Evolutionary conservation across 2,888 invertebrate genomes (phyloP), one percentile per base, ranked within the genome.

Genomic region (Sturmia bella): DNA sequence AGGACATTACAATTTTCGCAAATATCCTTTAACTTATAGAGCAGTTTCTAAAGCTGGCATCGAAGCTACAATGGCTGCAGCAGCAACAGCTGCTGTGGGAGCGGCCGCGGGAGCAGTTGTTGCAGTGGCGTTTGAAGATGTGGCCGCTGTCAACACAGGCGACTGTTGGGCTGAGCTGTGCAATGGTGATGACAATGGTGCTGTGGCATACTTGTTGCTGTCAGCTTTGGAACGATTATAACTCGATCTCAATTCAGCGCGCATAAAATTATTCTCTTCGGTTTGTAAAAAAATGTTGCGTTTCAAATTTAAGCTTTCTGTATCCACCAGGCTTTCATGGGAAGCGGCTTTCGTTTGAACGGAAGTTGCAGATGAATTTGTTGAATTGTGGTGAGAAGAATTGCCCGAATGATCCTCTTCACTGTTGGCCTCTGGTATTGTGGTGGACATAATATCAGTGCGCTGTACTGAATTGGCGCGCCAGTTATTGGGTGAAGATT

Each of bases 371-470:
- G 52, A 41, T 24, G 59, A 61, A 86, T 92, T 91, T 84, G 92
- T 91, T 80, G 92, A 93, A 57, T 93, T 93, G 37, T 92, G 92
- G 37, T 81, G 76, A n/a, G 84, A 85, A 17, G 93, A 93, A 1
- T 93, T 93, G 85, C 92, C 94, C 85, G 96, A 95, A 41, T 87
- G 89, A 87, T 96, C 96, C 87, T 94, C 95, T 87, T 96, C 96
- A 87, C 95, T 94, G 86, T 93, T 92, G 85, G 95, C 97, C 92
- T 97, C 97, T 48, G 94, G 94, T 89, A 97, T 97, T 75, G 96
- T 96, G 56, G 95, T 95, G 50, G 96, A 96, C 87, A 97, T 93
- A 68, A 97, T 96, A 87, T 97, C 96, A 21, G 95, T 96, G 86
- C 96, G 92, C 54, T 87, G 86, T 52, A 87, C 86, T 7, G 87